Percentiles rank a stretch among this genome's conserved stretches.
phyloP scores from a whole-genome alignment of 2,113 vertebrate genomes.

The Erythrocercus mccallii region DNA sequence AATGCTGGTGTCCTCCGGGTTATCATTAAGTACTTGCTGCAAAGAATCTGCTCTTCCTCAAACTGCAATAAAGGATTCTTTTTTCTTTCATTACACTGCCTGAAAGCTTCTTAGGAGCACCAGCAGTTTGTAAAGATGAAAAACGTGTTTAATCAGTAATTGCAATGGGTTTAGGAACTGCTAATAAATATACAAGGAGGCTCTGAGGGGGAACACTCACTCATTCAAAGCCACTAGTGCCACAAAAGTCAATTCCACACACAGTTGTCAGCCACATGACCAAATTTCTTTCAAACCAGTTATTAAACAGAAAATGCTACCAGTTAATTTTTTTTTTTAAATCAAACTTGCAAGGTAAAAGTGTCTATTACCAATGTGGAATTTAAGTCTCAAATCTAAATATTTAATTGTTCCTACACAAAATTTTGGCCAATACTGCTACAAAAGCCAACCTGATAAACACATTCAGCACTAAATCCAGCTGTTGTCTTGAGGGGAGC shows the following conservation, averaged over 20 bases:
- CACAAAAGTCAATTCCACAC: background rate
- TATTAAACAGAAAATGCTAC: background rate
- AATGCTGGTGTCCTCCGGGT: background rate
- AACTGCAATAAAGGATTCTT: constrained; percentile 48
- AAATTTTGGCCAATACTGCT: background rate
- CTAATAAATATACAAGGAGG: constrained; percentile 53
- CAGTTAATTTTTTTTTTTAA: background rate
- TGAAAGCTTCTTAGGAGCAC: constrained; percentile 64
- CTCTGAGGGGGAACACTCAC: background rate
- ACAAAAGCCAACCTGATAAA: constrained; percentile 20
- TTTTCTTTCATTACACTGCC: constrained; percentile 52
- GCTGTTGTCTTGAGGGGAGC: background rate
- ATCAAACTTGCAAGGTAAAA: background rate
- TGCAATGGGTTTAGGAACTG: constrained; percentile 51
- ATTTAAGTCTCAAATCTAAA: constrained; percentile 4
- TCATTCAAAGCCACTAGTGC: background rate
- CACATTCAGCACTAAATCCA: background rate
- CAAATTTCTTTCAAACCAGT: background rate
- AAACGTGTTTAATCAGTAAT: constrained; percentile 51
- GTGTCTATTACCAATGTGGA: background rate
- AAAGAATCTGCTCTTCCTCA: constrained; percentile 12
- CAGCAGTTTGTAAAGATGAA: constrained; percentile 55
- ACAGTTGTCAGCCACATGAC: background rate
- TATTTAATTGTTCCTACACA: background rate
- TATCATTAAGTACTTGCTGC: constrained; percentile 28